Evolutionary conservation across 1,140 invertebrate species (phyloP), one percentile per base, ranked within the genome.

Genomic region (Zaprionus nigranus): DNA sequence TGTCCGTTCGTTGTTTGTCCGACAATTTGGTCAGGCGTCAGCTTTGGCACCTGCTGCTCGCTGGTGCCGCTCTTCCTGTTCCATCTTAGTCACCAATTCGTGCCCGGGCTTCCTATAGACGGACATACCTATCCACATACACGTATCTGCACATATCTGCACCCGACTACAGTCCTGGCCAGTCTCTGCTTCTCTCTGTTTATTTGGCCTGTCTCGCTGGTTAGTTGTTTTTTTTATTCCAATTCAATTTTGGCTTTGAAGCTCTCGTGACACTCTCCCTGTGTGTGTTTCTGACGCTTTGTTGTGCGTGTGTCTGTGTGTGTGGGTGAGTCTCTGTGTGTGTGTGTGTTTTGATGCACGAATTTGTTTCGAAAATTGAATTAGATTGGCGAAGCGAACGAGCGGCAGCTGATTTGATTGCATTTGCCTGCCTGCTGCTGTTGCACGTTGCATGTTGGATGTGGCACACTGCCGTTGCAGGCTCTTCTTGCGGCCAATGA

Each of bases 291-390:
- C 22, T 46, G 54, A 26, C 13, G n/a, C 38, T 67, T 56, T 71
- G 81, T 30, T 73, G 67, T 66, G 63, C 61, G 36, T 51, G 59
- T 61, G 40, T 1, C 20, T 71, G 54, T 60, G 24, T n/a, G 17
- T 34, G 22, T 46, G 15, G 61, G 71, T 24, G 72, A 62, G 61
- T 57, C 65, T 67, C 54, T 75, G 17, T 17, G 75, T 28, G 78
- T 36, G 28, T 58, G 34, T 54, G 59, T 54, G 68, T 54, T 46
- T 54, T 60, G 43, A 34, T 69, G 79, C 81, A 88, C 78, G 84
- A 87, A 84, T 87, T 87, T 87, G 84, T 81, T 84, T 81, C 68
- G 65, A 83, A 83, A 86, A 85, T 87, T 87, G 85, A 88, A 87
- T 87, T 87, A 87, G 84, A 87, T 88, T 84, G 85, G 81, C 78